Evolutionary conservation across 2,888 invertebrate genomes (phyloP).

Genomic region (Cenopis cana): DNA sequence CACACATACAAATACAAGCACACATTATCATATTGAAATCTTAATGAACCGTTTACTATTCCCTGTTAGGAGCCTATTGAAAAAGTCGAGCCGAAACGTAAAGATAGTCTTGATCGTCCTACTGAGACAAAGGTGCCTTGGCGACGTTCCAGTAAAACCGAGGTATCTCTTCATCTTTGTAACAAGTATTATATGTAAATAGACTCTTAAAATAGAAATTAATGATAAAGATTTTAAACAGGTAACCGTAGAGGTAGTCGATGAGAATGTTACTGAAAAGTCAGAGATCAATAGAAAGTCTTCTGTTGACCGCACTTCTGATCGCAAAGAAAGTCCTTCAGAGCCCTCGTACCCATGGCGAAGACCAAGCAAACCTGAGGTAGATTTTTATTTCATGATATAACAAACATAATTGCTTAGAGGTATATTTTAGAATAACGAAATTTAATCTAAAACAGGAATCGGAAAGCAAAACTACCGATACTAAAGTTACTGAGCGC

Average conservation of each 20-base stretch:
- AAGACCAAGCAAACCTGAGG: slow-evolving; percentile 55
- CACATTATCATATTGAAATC: slow-evolving; percentile 44
- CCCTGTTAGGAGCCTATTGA: slow-evolving; percentile 62
- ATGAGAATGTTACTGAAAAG: slow-evolving; percentile 48
- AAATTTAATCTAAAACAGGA: slow-evolving; percentile 28
- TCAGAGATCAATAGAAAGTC: slow-evolving; percentile 55
- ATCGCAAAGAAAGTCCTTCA: slow-evolving; percentile 28
- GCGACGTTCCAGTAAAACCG: slow-evolving; percentile 56
- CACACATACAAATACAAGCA: slow-evolving; percentile 54
- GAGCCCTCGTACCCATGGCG: slow-evolving; percentile 51
- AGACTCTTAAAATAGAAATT: slow-evolving; percentile 3
- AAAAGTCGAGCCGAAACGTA: slow-evolving; percentile 64
- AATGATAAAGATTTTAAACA: slow-evolving; percentile 36
- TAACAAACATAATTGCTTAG: neutral
- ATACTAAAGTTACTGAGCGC: slow-evolving; percentile 19
- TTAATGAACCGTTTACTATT: slow-evolving; percentile 30
- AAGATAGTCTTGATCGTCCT: slow-evolving; percentile 58
- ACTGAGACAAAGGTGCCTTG: slow-evolving; percentile 55
- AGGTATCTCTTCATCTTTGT: slow-evolving; percentile 51
- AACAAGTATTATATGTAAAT: slow-evolving; percentile 14
- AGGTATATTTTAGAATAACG: neutral
- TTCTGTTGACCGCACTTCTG: slow-evolving; percentile 46
- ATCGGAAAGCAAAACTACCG: slow-evolving; percentile 22
- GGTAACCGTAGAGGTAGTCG: slow-evolving; percentile 47
- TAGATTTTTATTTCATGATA: slow-evolving; percentile 42